These are phyloP conservation scores for Paratilapia polleni DNA, from an alignment of 2,113 vertebrate genomes.

Conservation along the genomic window DNA sequence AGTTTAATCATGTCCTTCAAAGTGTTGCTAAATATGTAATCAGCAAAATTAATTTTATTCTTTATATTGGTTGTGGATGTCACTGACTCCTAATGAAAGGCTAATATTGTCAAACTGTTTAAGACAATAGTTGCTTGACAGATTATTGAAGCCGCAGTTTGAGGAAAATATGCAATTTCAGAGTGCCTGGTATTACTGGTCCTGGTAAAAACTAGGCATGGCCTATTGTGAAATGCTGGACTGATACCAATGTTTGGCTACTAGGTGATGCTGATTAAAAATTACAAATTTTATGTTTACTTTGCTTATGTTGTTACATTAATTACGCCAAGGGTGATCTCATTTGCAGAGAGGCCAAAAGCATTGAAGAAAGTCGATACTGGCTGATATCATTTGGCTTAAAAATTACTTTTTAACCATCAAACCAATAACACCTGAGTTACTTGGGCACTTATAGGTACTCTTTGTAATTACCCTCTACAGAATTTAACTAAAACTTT, in stretches of 20 bases:
- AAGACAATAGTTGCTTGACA: background rate
- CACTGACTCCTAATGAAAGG: constrained; percentile 7
- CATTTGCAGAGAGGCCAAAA: background rate
- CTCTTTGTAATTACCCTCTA: too few relatives aligned
- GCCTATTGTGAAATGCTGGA: background rate
- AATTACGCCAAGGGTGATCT: too few relatives aligned
- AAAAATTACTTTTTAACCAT: too few relatives aligned
- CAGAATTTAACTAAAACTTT: too few relatives aligned
- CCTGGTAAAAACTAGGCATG: too few relatives aligned
- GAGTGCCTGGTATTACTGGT: background rate
- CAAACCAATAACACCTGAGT: too few relatives aligned
- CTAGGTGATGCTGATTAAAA: background rate
- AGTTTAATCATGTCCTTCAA: background rate
- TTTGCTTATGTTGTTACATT: background rate
- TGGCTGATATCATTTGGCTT: background rate
- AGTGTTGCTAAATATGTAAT: background rate
- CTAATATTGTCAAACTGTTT: constrained; percentile 1
- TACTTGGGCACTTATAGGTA: too few relatives aligned
- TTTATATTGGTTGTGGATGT: background rate
- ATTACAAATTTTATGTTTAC: background rate
- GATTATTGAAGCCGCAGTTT: constrained; percentile 1
- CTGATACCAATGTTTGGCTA: too few relatives aligned
- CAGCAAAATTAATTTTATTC: background rate
- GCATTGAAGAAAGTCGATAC: background rate
- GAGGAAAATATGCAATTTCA: background rate